These are phyloP conservation scores for rabbit (Oryctolagus cuniculus) DNA, from an alignment of 2,113 vertebrate genomes.

Conservation along the genomic window DNA sequence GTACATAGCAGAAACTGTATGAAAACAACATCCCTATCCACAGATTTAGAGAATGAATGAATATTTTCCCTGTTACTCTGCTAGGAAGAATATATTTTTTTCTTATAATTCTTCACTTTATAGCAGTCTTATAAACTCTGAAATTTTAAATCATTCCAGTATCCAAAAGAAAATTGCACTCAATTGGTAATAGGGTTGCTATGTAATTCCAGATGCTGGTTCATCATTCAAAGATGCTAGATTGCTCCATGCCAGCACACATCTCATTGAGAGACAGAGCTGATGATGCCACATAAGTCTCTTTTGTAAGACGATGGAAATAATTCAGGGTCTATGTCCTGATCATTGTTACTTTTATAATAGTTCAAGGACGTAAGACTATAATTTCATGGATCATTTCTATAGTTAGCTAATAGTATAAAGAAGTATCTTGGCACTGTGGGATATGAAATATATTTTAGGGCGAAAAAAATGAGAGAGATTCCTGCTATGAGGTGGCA, in stretches of 20 bases:
- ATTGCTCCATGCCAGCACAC: background rate
- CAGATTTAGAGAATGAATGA: background rate
- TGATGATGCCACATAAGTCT: background rate
- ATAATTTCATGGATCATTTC: too few species aligned
- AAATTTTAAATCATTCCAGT: background rate
- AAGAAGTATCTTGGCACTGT: background rate
- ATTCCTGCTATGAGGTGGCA: background rate
- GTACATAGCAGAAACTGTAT: background rate
- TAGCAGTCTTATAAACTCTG: background rate
- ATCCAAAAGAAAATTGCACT: background rate
- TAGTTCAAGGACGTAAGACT: background rate
- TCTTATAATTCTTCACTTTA: background rate
- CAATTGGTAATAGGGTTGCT: background rate
- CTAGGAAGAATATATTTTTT: background rate
- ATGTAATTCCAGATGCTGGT: background rate
- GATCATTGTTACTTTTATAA: background rate
- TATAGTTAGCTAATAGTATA: background rate
- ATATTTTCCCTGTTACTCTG: background rate
- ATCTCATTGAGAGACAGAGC: background rate
- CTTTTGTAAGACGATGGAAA: background rate
- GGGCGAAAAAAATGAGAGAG: background rate
- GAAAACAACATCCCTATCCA: background rate
- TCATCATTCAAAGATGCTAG: constrained; percentile 2
- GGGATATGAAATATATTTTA: background rate
- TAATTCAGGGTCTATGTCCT: too few species aligned